phyloP scores from a whole-genome alignment of 92 coral and sea anemone genomes.

The Virgularia gustaviana region DNA sequence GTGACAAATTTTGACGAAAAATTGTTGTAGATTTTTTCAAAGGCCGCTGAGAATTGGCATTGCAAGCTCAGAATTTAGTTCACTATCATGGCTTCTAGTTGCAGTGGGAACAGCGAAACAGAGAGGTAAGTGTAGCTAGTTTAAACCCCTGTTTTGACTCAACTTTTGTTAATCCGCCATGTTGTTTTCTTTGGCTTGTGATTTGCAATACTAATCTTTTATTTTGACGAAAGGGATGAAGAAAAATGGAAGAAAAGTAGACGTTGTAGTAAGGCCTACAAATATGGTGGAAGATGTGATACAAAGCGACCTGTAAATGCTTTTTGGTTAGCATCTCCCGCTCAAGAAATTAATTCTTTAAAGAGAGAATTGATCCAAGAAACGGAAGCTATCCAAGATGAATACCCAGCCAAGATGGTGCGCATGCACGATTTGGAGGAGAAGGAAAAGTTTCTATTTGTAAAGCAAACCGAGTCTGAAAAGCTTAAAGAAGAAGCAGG shows the following conservation, averaged over 20 bases:
- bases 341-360: not conserved
- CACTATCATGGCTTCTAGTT: not conserved
- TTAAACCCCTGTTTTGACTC: not conserved
- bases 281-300: not conserved
- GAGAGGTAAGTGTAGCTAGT: not conserved
- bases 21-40: not conserved
- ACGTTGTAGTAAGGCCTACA: not conserved
- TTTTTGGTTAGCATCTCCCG: not conserved
- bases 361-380: not conserved
- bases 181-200: too few species aligned
- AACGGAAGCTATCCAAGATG: too few species aligned
- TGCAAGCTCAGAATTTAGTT: not conserved
- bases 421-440: too few species aligned
- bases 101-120: not conserved
- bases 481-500: too few species aligned
- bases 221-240: too few species aligned
- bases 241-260: too few species aligned
- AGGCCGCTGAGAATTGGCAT: not conserved
- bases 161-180: not conserved
- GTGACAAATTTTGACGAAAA: not conserved
- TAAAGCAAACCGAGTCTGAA: too few species aligned
- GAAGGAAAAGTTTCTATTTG: too few species aligned
- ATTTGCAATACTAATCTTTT: too few species aligned
- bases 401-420: too few species aligned
- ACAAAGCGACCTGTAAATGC: too few species aligned